phyloP scores from a whole-genome alignment of 2,888 invertebrate genomes.

The Caenorhabditis afra region DNA sequence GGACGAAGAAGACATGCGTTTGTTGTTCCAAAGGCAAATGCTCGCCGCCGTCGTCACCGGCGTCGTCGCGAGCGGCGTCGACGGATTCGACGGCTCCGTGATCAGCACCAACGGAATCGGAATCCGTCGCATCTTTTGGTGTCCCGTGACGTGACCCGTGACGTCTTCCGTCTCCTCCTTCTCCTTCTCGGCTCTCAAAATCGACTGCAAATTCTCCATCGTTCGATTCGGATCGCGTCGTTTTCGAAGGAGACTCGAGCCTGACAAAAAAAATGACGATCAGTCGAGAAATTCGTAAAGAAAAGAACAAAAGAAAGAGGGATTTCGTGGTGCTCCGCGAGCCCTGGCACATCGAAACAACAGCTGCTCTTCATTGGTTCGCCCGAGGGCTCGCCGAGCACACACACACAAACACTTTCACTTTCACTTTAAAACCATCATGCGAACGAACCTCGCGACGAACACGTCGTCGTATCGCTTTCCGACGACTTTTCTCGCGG shows the following conservation, averaged over 20 bases:
- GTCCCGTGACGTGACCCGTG: no score
- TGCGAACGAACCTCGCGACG: conserved; percentile 34
- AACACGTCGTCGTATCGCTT: conserved; percentile 37
- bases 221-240: conserved; percentile 58
- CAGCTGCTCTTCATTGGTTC: conserved; percentile 17
- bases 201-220: conserved; percentile 49
- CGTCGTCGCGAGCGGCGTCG: conserved; percentile 62
- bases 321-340: no score
- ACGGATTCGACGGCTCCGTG: conserved; percentile 70
- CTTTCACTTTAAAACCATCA: neutral
- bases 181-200: conserved; percentile 43
- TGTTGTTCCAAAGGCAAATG: conserved; percentile 53
- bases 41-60: conserved; percentile 55
- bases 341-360: conserved; percentile 4
- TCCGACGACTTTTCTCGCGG: conserved; percentile 42
- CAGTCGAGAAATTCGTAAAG: no score
- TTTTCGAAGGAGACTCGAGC: conserved; percentile 41
- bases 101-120: conserved; percentile 70
- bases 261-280: conserved; percentile 41
- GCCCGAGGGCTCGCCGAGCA: no score
- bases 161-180: neutral
- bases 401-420: neutral
- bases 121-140: conserved; percentile 39
- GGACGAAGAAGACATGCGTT: conserved; percentile 24
- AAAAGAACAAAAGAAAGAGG: no score